Evolutionary conservation across 1,140 invertebrate genomes (phyloP).

Genomic region (Meloidogyne hapla): DNA sequence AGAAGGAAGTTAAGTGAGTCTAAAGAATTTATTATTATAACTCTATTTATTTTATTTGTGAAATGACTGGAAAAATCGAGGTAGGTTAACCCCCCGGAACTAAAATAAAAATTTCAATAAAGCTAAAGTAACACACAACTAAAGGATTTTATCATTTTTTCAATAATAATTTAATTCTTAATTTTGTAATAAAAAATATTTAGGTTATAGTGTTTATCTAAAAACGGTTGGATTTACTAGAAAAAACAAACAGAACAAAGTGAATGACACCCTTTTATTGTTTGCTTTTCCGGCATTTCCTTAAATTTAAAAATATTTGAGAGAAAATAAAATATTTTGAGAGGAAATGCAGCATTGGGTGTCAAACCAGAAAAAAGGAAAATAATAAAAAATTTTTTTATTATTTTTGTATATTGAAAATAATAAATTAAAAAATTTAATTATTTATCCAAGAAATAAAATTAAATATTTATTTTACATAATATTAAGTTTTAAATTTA

Average conservation of each 20-base stretch:
- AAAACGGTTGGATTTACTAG: neutral
- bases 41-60: neutral
- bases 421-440: no score
- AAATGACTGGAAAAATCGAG: neutral
- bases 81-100: no score
- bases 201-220: neutral
- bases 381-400: no score
- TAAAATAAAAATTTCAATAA: no score
- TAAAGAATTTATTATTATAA: no score
- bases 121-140: no score
- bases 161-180: neutral
- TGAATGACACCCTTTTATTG: neutral
- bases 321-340: neutral
- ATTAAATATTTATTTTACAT: no score
- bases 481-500: no score
- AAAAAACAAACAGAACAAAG: neutral
- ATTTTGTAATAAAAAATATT: neutral
- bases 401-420: no score
- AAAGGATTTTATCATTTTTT: no score
- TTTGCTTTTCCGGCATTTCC: conserved; percentile 5
- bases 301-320: neutral
- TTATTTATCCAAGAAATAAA: no score
- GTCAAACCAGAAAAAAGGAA: neutral
- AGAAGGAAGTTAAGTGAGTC: neutral
- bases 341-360: neutral